These are phyloP conservation scores for Poecilia velifera DNA, from an alignment of 2,797 vertebrate species.

Conservation along the genomic window DNA sequence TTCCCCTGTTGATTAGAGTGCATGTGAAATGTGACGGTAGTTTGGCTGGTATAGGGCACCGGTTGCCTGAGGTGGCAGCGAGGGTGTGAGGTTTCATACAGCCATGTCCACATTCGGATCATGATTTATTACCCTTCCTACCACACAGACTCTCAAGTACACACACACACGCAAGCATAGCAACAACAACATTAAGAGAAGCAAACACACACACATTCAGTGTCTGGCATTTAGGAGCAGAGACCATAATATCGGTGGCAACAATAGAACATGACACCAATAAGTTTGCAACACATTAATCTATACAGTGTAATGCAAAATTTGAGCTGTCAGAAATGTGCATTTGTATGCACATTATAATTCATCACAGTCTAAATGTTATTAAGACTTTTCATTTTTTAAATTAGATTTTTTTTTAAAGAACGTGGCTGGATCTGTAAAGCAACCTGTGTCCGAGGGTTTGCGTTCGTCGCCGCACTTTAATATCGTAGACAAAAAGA, in stretches of 20 bases:
- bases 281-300: slow-evolving; percentile 27
- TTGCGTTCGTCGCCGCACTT: slow-evolving; percentile 56
- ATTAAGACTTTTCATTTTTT: background rate
- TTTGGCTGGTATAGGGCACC: slow-evolving; percentile 77
- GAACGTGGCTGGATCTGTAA: slow-evolving; percentile 11
- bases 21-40: slow-evolving; percentile 73
- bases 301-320: slow-evolving; percentile 27
- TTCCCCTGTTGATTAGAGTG: slow-evolving; percentile 79
- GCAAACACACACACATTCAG: slow-evolving; percentile 25
- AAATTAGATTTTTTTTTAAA: slow-evolving; percentile 1
- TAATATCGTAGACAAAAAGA: slow-evolving; percentile 69
- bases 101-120: slow-evolving; percentile 76
- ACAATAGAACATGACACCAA: slow-evolving; percentile 47
- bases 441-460: slow-evolving; percentile 40
- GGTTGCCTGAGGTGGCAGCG: slow-evolving; percentile 79
- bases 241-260: slow-evolving; percentile 60
- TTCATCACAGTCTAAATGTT: slow-evolving; percentile 47
- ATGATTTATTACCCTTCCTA: slow-evolving; percentile 84
- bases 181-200: slow-evolving; percentile 43
- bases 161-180: slow-evolving; percentile 35
- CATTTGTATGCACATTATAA: slow-evolving; percentile 33
- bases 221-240: slow-evolving; percentile 77
- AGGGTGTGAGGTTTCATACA: slow-evolving; percentile 72
- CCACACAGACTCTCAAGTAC: slow-evolving; percentile 40
- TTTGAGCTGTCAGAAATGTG: slow-evolving; percentile 46